Percentiles rank a stretch among this genome's conserved stretches.
These are phyloP conservation scores for Caranx melampygus DNA, from an alignment of 2,113 vertebrate species.

Conservation along the genomic window DNA sequence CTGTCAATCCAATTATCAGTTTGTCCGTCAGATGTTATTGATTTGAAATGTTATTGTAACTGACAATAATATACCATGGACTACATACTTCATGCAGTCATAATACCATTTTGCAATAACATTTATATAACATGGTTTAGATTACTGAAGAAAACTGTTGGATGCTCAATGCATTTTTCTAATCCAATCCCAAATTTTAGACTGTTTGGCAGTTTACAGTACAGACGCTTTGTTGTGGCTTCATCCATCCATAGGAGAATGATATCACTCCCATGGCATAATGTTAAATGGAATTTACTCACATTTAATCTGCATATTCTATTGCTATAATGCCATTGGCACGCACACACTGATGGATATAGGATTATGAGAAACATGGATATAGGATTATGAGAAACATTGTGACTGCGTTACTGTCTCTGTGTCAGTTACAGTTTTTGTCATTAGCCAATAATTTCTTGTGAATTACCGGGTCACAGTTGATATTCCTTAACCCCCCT, in stretches of 20 bases:
- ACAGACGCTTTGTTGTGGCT: conserved; percentile 4
- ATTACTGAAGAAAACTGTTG: background rate
- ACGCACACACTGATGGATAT: conserved; percentile 31
- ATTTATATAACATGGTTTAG: background rate
- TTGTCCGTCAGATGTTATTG: background rate
- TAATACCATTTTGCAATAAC: background rate
- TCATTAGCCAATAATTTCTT: background rate
- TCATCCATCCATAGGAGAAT: conserved; percentile 28
- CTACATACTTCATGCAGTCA: background rate
- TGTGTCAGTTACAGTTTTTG: background rate
- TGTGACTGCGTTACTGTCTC: background rate
- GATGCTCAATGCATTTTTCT: background rate
- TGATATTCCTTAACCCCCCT: conserved; percentile 84
- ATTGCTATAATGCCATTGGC: conserved; percentile 34
- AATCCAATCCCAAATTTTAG: too few relatives aligned
- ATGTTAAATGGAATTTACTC: conserved; percentile 36
- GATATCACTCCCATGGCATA: conserved; percentile 32
- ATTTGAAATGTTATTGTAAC: background rate
- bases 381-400: conserved; percentile 12
- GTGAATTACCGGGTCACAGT: background rate
- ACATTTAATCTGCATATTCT: conserved; percentile 51
- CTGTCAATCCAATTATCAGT: conserved; percentile 7
- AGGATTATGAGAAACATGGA: conserved; percentile 9
- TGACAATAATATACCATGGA: background rate
- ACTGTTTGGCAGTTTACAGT: too few relatives aligned